A percentile compares a stretch with the other conserved stretches of the same genome.
These are phyloP conservation scores for Synanthedon formicaeformis DNA, from an alignment of 2,888 invertebrate genomes.

Conservation along the genomic window DNA sequence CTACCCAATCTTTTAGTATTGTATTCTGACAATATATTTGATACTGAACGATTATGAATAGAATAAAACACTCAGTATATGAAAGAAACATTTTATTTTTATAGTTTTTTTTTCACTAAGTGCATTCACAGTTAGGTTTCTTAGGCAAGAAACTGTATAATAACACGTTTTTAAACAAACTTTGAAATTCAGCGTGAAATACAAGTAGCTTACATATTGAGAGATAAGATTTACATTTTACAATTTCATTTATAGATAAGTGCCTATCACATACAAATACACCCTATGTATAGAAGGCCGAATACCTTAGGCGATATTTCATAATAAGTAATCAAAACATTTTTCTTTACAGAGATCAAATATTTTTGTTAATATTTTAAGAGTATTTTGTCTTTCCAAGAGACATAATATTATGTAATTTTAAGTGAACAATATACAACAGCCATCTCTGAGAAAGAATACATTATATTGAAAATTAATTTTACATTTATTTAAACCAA, in stretches of 20 bases:
- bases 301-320: conserved; percentile 38
- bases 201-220: conserved; percentile 45
- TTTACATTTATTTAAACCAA: no score
- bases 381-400: no score
- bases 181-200: conserved; percentile 41
- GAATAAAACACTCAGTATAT: conserved; percentile 14
- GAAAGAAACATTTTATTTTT: conserved; percentile 63
- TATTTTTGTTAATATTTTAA: neutral
- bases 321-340: neutral
- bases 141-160: conserved; percentile 33
- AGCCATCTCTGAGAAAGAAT: no score
- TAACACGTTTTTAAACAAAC: conserved; percentile 7
- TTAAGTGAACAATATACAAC: no score
- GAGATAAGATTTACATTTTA: conserved; percentile 17
- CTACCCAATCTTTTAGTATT: no score
- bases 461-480: no score
- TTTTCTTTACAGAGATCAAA: neutral
- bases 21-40: no score
- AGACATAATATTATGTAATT: no score
- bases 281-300: conserved; percentile 46
- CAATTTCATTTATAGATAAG: conserved; percentile 7
- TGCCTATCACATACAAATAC: conserved; percentile 22
- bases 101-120: conserved; percentile 49
- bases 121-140: conserved; percentile 58
- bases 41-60: neutral